These are phyloP conservation scores for Apodemus speciosus DNA, from an alignment of 2,113 vertebrate species.

Conservation along the genomic window DNA sequence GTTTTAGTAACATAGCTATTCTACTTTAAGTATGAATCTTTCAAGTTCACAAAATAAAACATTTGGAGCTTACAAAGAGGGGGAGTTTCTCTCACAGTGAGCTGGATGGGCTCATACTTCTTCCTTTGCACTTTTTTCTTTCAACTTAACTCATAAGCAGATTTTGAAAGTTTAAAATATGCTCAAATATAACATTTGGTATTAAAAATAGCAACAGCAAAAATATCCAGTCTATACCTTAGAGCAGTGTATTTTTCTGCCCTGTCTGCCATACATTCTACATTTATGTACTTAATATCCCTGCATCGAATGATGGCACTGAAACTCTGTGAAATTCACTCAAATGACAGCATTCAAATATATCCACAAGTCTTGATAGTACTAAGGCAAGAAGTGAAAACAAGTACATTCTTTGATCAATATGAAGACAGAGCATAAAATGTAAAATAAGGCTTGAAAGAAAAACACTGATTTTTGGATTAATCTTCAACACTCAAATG, in stretches of 20 bases:
- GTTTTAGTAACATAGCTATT: constrained; percentile 12
- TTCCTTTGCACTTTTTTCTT: background rate
- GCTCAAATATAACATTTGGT: constrained; percentile 51
- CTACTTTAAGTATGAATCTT: constrained; percentile 19
- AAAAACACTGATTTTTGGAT: constrained; percentile 43
- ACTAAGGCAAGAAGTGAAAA: constrained; percentile 64
- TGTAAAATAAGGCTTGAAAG: constrained; percentile 3
- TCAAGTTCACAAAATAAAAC: constrained; percentile 55
- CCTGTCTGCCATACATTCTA: background rate
- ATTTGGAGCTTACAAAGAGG: constrained; percentile 11
- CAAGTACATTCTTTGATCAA: constrained; percentile 31
- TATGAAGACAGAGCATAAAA: constrained; percentile 8
- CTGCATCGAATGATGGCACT: constrained; percentile 25
- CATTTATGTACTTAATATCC: background rate
- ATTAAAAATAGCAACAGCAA: constrained; percentile 57
- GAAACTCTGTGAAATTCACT: constrained; percentile 49
- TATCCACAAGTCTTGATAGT: constrained; percentile 53
- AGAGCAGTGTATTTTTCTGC: constrained; percentile 22
- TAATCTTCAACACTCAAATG: constrained; percentile 25
- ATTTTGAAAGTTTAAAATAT: constrained; percentile 47
- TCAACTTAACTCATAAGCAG: background rate
- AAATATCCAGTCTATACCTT: constrained; percentile 31
- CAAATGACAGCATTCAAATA: constrained; percentile 54
- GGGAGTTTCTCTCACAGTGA: constrained; percentile 21
- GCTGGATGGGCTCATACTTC: background rate